phyloP scores from a whole-genome alignment of 2,797 vertebrate species.

The Lepus townsendii region DNA sequence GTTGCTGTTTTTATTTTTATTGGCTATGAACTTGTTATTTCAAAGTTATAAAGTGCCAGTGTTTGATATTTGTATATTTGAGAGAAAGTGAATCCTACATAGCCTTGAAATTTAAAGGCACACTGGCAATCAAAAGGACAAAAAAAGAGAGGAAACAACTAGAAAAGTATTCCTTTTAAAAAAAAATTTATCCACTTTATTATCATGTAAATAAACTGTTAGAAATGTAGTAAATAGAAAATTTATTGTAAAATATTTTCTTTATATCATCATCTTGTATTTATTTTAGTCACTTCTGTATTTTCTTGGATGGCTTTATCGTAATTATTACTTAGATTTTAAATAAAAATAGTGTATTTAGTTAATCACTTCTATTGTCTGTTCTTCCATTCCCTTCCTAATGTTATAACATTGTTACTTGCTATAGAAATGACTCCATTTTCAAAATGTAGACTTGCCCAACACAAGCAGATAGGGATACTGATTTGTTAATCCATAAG shows the following conservation, averaged over 20 bases:
- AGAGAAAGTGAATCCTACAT: not conserved
- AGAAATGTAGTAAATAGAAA: not conserved
- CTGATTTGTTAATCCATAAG: not conserved
- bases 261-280: not conserved
- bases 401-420: not conserved
- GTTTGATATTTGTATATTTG: conserved; percentile 18
- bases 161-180: not conserved
- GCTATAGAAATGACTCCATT: not conserved
- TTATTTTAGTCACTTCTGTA: not conserved
- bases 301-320: not conserved
- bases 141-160: not conserved
- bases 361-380: not conserved
- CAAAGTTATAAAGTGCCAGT: not conserved
- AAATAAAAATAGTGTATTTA: conserved; percentile 16
- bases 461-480: not conserved
- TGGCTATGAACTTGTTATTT: conserved; percentile 43
- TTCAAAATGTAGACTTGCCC: not conserved
- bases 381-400: not conserved
- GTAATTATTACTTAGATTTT: not conserved
- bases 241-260: conserved; percentile 29
- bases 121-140: not conserved
- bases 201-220: not conserved
- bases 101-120: conserved; percentile 33
- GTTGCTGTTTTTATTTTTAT: conserved; percentile 57
- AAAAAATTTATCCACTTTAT: not conserved